A percentile compares a stretch with the other conserved stretches of the same genome.
Conservation (phyloP, 2,888 invertebrate genomes). For the Sinhomidia bicolor region DNA sequence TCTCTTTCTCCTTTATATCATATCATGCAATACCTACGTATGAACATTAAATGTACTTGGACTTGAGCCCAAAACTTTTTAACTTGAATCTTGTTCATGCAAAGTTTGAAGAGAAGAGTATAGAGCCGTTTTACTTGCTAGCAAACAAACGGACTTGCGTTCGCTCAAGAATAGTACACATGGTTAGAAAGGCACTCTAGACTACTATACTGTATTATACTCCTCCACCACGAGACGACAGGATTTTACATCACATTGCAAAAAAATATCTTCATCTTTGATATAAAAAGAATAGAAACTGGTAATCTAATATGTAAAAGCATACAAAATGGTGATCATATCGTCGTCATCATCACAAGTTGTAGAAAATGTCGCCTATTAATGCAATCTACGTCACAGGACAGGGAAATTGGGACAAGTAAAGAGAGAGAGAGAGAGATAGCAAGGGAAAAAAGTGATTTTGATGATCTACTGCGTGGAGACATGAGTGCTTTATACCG, state of each 20-base stretch:
- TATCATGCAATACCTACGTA: constrained; percentile 12
- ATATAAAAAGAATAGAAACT: constrained; percentile 35
- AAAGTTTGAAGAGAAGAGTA: constrained; percentile 20
- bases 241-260: constrained; percentile 49
- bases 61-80: constrained; percentile 73
- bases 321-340: constrained; percentile 6
- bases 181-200: too few relatives aligned
- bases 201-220: too few relatives aligned
- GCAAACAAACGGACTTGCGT: not conserved
- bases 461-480: constrained; percentile 38
- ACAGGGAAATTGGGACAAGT: constrained; percentile 65
- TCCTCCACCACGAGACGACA: not conserved
- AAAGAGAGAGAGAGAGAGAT: not conserved
- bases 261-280: constrained; percentile 1
- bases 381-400: constrained; percentile 65
- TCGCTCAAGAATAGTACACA: not conserved
- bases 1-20: not conserved
- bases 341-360: not conserved
- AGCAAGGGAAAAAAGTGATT: constrained; percentile 44
- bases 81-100: constrained; percentile 56
- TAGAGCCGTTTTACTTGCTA: constrained; percentile 9
- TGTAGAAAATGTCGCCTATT: constrained; percentile 62
- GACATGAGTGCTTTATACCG: too few relatives aligned
- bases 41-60: constrained; percentile 60
- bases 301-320: not conserved